Percentiles rank a stretch among this genome's conserved stretches.
These are phyloP conservation scores for Mugil cephalus DNA, from an alignment of 2,113 vertebrate genomes.

Conservation along the genomic window DNA sequence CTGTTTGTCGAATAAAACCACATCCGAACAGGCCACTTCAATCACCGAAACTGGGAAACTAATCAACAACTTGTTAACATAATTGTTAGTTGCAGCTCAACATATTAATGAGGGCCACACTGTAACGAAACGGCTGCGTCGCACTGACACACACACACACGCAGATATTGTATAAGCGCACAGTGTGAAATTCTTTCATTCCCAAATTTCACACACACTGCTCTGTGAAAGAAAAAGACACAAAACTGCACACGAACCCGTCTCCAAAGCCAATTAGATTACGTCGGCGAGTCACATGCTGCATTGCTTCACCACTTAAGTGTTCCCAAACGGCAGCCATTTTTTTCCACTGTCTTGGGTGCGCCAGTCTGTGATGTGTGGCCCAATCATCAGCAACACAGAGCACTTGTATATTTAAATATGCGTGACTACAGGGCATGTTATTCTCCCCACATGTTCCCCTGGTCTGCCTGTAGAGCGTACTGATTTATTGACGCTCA, in stretches of 20 bases:
- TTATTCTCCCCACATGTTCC: slow-evolving; percentile 80
- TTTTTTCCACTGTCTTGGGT: slow-evolving; percentile 61
- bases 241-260: slow-evolving; percentile 12
- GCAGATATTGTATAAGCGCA: background rate
- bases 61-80: background rate
- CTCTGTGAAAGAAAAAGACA: slow-evolving; percentile 24
- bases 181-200: slow-evolving; percentile 30
- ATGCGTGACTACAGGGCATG: slow-evolving; percentile 73
- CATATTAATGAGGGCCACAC: background rate
- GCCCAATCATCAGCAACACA: slow-evolving; percentile 67
- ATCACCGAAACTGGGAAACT: background rate
- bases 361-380: slow-evolving; percentile 47
- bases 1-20: background rate
- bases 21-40: background rate
- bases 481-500: slow-evolving; percentile 81
- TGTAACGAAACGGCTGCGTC: background rate
- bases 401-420: slow-evolving; percentile 74
- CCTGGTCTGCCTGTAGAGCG: slow-evolving; percentile 60
- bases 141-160: background rate
- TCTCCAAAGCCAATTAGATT: slow-evolving; percentile 59
- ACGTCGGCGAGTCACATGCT: slow-evolving; percentile 42
- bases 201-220: slow-evolving; percentile 40
- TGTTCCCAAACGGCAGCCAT: slow-evolving; percentile 69
- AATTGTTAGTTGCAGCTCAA: background rate
- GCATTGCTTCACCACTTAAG: slow-evolving; percentile 70